phyloP scores from a whole-genome alignment of 1,140 invertebrate genomes.

The Tyrophagus putrescentiae region DNA sequence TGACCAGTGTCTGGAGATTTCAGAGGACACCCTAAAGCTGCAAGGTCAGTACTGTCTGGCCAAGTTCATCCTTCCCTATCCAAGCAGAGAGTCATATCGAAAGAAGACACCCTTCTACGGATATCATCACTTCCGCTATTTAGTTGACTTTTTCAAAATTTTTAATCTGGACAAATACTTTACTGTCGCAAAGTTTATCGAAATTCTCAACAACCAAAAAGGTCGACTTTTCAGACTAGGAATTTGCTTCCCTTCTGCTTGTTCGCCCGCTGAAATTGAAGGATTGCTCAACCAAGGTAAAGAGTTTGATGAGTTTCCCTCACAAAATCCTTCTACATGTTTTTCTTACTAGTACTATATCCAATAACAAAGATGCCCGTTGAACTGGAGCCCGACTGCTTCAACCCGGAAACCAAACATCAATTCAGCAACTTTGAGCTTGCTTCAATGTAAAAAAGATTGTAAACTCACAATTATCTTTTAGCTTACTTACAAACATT shows the following conservation, averaged over 20 bases:
- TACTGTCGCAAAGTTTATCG: conserved; percentile 11
- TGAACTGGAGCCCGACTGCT: conserved; percentile 16
- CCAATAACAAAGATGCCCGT: conserved; percentile 8
- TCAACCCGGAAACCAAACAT: neutral
- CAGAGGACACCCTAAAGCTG: neutral
- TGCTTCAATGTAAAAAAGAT: neutral
- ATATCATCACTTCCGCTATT: neutral
- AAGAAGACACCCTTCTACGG: neutral
- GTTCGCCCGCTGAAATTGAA: conserved; percentile 22
- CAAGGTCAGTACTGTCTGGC: conserved; percentile 18
- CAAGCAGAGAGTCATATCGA: neutral
- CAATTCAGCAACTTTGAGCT: neutral
- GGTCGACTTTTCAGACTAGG: conserved; percentile 22
- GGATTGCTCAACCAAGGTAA: conserved; percentile 21
- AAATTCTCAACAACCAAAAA: conserved; percentile 18
- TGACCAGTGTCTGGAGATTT: conserved; percentile 28
- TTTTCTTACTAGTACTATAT: conserved; percentile 1
- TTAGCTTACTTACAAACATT: too few species aligned
- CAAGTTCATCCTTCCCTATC: conserved; percentile 17
- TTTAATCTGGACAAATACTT: conserved; percentile 19
- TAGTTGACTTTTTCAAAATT: neutral
- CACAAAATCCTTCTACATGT: neutral
- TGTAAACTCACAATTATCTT: too few species aligned
- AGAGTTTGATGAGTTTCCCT: neutral
- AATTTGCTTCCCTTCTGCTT: conserved; percentile 25